These are phyloP conservation scores for Microdon myrmicae DNA, from an alignment of 2,888 invertebrate genomes.

Conservation along the genomic window DNA sequence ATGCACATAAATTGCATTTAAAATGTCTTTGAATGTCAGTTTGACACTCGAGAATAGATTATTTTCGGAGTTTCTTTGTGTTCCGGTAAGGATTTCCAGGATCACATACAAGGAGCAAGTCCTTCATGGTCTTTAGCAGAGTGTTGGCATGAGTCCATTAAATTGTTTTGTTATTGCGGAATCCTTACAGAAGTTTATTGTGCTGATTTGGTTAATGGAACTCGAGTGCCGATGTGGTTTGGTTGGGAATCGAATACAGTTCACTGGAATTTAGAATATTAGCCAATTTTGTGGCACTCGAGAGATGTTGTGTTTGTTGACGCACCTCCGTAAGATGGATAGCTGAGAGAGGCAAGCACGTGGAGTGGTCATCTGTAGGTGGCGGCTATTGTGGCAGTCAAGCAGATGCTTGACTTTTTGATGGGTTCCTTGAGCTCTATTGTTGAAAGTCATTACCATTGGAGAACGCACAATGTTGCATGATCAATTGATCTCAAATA, in stretches of 20 bases:
- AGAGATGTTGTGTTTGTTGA: constrained; percentile 18
- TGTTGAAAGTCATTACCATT: constrained; percentile 21
- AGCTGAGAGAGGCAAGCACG: constrained; percentile 17
- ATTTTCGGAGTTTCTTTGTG: constrained; percentile 42
- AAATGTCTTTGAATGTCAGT: constrained; percentile 55
- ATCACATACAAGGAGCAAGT: constrained; percentile 15
- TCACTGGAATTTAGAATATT: constrained; percentile 49
- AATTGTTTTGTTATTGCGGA: constrained; percentile 36
- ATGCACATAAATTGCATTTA: constrained; percentile 54
- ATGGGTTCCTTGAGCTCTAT: constrained; percentile 3
- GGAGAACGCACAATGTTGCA: constrained; percentile 15
- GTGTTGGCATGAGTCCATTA: constrained; percentile 37
- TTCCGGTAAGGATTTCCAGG: constrained; percentile 11
- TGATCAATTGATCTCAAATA: constrained; percentile 18
- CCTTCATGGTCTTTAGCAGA: constrained; percentile 25
- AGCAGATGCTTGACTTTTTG: constrained; percentile 32
- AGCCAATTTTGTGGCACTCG: constrained; percentile 47
- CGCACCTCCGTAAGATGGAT: too few species aligned
- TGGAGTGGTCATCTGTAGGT: constrained; percentile 22
- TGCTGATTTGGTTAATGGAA: constrained; percentile 40
- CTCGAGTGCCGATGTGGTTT: constrained; percentile 14
- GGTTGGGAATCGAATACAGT: constrained; percentile 37
- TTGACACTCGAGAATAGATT: constrained; percentile 55
- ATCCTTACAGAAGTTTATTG: constrained; percentile 46
- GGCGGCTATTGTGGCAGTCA: constrained; percentile 7